Evolutionary conservation across 2,888 invertebrate species (phyloP), one percentile per base, ranked within the genome.

Genomic region (Mellilla xanthometata): DNA sequence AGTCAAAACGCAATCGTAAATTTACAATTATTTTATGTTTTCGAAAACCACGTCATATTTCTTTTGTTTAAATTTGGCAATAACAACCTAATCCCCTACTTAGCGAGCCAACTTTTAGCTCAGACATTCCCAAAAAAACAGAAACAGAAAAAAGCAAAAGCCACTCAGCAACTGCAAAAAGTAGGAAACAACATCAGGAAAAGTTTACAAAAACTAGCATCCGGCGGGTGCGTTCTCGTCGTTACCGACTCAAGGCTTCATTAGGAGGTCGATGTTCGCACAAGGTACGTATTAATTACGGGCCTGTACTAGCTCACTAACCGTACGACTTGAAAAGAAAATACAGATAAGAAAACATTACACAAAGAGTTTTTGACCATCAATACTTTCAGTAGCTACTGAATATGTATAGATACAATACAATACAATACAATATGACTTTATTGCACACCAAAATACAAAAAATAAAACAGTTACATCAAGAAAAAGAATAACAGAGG

Each of bases 241-340:
- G 49, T 53, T 51, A 46, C 24, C 6, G 2, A 44, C 52, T 56
- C 53, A 50, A 48, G 48, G 43, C 50, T 49, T 54, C 54, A 54
- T 56, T 56, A 54, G 49, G 47, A 49, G 54, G 48, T 58, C 54
- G 51, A 54, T 49, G 43, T 54, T 52, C 49, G 53, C 48, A 50
- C 54, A 56, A 63, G 58, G 72, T 71, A 76, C 70, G 76, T 78
- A 82, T 82, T 85, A 83, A 85, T 86, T 85, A 84, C 81, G 63
- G 65, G 76, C 71, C 69, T 72, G 77, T 83, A 86, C 83, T 81
- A 85, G 76, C 76, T 78, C 82, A 68, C 69, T 77, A 75, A 74
- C 80, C 77, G 73, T 68, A 68, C 56, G 65, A 69, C 56, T 76
- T 73, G 69, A 65, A 1, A 6, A 19, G 15, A 6, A 19, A 1